Evolutionary conservation across 1,140 invertebrate genomes (phyloP).

Genomic region (Aphaenogaster floridana): DNA sequence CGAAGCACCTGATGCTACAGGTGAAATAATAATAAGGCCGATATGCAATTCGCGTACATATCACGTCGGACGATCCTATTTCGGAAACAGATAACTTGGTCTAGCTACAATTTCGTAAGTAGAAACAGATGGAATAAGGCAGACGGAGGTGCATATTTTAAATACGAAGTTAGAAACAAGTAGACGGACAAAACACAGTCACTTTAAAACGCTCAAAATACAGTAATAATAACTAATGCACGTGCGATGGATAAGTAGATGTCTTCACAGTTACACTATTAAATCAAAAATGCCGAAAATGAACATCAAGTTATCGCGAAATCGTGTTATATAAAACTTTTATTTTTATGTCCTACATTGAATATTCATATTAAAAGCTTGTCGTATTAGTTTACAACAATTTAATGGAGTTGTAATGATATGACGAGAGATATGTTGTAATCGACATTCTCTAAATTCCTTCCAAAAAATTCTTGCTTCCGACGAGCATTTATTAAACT

Average conservation of each 20-base stretch:
- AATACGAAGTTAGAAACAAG: neutral
- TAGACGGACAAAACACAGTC: neutral
- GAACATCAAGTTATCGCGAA: neutral
- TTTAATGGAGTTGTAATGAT: neutral
- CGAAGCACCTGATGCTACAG: constrained; percentile 57
- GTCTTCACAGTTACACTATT: neutral
- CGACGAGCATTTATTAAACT: neutral
- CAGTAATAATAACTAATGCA: neutral
- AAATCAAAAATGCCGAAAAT: neutral
- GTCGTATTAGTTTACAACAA: neutral
- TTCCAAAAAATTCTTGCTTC: neutral
- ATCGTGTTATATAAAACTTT: neutral
- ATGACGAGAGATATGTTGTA: neutral
- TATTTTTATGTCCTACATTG: neutral
- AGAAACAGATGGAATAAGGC: neutral
- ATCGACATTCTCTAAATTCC: neutral
- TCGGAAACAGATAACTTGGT: neutral
- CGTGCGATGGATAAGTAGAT: neutral
- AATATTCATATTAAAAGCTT: neutral
- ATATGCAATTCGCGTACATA: constrained; percentile 39
- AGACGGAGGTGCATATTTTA: neutral
- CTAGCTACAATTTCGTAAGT: constrained; percentile 5
- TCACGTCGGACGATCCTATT: constrained; percentile 10
- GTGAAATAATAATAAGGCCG: constrained; percentile 57
- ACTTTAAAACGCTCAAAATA: neutral